These are phyloP conservation scores for Guaruba guarouba DNA, from an alignment of 2,113 vertebrate genomes.

Conservation along the genomic window DNA sequence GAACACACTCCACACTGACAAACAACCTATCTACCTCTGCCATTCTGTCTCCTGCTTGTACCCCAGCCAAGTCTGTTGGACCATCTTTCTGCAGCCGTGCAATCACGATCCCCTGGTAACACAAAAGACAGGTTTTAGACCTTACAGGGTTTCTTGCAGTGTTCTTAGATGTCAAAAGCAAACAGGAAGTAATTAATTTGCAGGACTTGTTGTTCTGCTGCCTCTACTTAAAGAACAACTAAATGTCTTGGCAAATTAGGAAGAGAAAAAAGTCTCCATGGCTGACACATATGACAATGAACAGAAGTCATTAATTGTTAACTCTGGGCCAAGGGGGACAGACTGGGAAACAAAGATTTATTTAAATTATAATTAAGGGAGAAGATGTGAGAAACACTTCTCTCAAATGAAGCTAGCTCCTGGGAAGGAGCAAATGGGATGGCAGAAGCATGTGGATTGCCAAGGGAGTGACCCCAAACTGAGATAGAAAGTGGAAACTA, in stretches of 20 bases:
- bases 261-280: not conserved
- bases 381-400: not conserved
- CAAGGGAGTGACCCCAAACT: not conserved
- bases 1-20: not conserved
- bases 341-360: not conserved
- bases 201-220: not conserved
- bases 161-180: not conserved
- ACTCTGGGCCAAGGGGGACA: not conserved
- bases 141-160: not conserved
- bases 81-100: conserved; percentile 75
- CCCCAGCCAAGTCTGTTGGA: conserved; percentile 72
- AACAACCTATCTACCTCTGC: conserved; percentile 70
- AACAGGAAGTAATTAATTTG: conserved; percentile 36
- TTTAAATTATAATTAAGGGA: not conserved
- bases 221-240: not conserved
- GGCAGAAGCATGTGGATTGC: not conserved
- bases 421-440: not conserved
- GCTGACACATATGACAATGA: not conserved
- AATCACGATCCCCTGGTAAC: conserved; percentile 74
- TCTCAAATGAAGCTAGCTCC: not conserved
- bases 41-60: conserved; percentile 73
- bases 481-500: not conserved
- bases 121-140: conserved; percentile 35
- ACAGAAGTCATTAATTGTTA: conserved; percentile 8
- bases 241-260: not conserved